Conservation (phyloP, 2,888 invertebrate genomes). For the Campoletis raptor region DNA sequence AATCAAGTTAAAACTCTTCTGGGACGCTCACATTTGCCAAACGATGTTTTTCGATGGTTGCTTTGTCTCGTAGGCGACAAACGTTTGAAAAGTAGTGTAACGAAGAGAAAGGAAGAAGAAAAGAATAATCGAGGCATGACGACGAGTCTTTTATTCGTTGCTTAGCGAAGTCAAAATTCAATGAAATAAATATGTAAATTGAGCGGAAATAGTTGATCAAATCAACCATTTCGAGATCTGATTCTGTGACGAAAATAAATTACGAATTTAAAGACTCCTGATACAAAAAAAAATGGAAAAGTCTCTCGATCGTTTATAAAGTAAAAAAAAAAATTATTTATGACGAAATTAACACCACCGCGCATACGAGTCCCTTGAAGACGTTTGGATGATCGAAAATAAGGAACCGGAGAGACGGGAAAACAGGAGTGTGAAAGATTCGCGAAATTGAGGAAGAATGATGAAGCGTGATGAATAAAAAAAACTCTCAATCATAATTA, state of each 20-base stretch:
- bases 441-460: too few relatives aligned
- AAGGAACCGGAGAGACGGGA: too few relatives aligned
- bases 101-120: neutral
- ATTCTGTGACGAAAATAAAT: neutral
- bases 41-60: conserved; percentile 46
- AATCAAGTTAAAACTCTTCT: conserved; percentile 45
- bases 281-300: neutral
- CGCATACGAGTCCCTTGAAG: too few relatives aligned
- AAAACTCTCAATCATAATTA: too few relatives aligned
- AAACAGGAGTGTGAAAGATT: too few relatives aligned
- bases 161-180: conserved; percentile 37
- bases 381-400: too few relatives aligned
- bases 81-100: neutral
- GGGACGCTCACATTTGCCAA: conserved; percentile 43
- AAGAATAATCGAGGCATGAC: neutral
- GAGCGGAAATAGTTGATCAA: conserved; percentile 14
- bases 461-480: too few relatives aligned
- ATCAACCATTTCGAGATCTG: neutral
- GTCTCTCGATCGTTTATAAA: neutral
- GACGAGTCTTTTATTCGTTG: conserved; percentile 8
- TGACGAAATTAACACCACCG: too few relatives aligned
- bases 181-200: conserved; percentile 18
- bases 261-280: neutral
- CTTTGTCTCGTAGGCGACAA: neutral
- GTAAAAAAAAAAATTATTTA: neutral